Evolutionary conservation across 2,888 invertebrate genomes (phyloP).

Genomic region (Thumatha senex): DNA sequence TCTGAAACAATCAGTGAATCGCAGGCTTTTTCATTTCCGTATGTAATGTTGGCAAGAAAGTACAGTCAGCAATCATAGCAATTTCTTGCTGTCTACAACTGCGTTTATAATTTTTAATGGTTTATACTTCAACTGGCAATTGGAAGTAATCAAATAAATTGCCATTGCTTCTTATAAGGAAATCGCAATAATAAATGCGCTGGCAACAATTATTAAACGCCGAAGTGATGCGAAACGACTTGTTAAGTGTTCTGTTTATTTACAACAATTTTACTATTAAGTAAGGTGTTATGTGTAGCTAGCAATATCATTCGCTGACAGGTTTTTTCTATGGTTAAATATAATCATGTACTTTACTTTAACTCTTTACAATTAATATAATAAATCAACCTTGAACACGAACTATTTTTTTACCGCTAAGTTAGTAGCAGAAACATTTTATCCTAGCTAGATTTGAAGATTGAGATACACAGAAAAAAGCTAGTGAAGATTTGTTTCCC

Average conservation of each 20-base stretch:
- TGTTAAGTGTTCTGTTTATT: conserved; percentile 39
- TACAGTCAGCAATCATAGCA: conserved; percentile 61
- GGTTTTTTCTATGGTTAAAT: too few species aligned
- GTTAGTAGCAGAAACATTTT: too few species aligned
- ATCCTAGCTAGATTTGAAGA: too few species aligned
- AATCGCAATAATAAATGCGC: conserved; percentile 67
- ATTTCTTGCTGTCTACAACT: conserved; percentile 62
- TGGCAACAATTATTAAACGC: conserved; percentile 75
- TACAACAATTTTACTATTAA: conserved; percentile 10
- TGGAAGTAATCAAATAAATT: conserved; percentile 77
- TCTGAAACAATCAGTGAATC: conserved; percentile 56
- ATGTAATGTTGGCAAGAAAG: conserved; percentile 48
- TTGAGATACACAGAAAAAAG: too few species aligned
- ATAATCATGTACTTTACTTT: too few species aligned
- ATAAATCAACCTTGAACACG: too few species aligned
- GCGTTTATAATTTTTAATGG: conserved; percentile 69
- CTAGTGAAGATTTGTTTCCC: too few species aligned
- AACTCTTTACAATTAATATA: too few species aligned
- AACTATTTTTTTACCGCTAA: too few species aligned
- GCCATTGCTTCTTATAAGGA: conserved; percentile 69
- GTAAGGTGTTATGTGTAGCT: not conserved
- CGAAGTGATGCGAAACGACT: conserved; percentile 62
- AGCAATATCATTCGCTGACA: too few species aligned
- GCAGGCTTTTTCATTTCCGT: conserved; percentile 51
- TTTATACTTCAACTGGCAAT: conserved; percentile 72